A percentile compares a stretch with the other conserved stretches of the same genome.
Evolutionary conservation across 1,140 invertebrate genomes (phyloP).

Genomic region (Galleria mellonella): DNA sequence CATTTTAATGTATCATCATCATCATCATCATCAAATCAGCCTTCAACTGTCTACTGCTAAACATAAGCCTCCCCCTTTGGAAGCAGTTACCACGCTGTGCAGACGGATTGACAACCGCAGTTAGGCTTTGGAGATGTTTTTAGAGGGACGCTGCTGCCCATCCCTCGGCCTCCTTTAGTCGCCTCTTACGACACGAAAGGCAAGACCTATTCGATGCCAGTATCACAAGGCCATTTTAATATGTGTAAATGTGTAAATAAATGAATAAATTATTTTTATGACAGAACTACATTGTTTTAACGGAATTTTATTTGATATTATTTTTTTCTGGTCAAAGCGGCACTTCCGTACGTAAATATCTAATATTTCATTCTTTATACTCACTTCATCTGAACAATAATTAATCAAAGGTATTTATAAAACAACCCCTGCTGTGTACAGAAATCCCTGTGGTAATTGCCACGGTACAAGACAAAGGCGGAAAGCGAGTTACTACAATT

Average conservation of each 20-base stretch:
- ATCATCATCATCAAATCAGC: no score
- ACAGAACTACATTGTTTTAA: not conserved
- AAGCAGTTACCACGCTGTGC: no score
- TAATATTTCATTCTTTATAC: slow-evolving; percentile 10
- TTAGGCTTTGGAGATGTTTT: no score
- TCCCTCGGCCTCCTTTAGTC: no score
- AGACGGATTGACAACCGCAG: no score
- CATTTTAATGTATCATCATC: no score
- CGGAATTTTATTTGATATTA: not conserved
- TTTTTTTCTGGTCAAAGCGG: not conserved
- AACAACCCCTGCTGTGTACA: slow-evolving; percentile 14
- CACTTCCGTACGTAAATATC: slow-evolving; percentile 2
- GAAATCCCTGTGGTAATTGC: slow-evolving; percentile 1
- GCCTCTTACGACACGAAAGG: no score
- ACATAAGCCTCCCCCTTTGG: no score
- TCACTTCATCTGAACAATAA: slow-evolving; percentile 21
- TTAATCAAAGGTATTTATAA: slow-evolving; percentile 27
- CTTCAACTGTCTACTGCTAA: no score
- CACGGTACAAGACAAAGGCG: not conserved
- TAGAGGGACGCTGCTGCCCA: no score
- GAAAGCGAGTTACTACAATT: not conserved
- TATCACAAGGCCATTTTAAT: not conserved
- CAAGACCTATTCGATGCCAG: no score
- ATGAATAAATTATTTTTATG: not conserved
- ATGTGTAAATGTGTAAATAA: not conserved